These are phyloP conservation scores for Thoracochromis brauschi DNA, from an alignment of 2,113 vertebrate species.

Conservation along the genomic window DNA sequence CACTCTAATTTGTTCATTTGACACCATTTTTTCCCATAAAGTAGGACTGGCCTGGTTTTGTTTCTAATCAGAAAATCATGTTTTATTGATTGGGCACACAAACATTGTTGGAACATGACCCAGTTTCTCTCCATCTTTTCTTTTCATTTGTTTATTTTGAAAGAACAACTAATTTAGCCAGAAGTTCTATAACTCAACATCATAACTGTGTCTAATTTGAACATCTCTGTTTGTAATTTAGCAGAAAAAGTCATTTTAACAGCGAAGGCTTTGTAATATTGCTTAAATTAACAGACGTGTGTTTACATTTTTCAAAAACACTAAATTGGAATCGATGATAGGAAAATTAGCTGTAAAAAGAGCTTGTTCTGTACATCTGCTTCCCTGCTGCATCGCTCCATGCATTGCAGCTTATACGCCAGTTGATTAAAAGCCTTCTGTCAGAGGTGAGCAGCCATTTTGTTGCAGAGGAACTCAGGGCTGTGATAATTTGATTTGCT, in stretches of 20 bases:
- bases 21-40: not conserved
- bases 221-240: not conserved
- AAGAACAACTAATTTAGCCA: not conserved
- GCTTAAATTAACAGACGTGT: not conserved
- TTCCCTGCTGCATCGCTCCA: not conserved
- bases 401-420: not conserved
- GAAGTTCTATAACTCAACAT: not conserved
- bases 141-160: not conserved
- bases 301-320: not conserved
- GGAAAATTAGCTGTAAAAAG: not conserved
- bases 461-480: not conserved
- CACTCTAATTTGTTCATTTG: not conserved
- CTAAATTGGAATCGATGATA: not conserved
- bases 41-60: not conserved
- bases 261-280: not conserved
- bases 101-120: not conserved
- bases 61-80: slow-evolving; percentile 9
- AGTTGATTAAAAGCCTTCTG: slow-evolving; percentile 44
- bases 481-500: slow-evolving; percentile 51
- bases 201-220: not conserved
- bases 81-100: slow-evolving; percentile 36
- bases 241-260: not conserved
- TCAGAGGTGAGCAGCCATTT: slow-evolving; percentile 12
- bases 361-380: not conserved
- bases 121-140: not conserved